phyloP scores from a whole-genome alignment of 2,888 invertebrate genomes.

The Lypha dubia region DNA sequence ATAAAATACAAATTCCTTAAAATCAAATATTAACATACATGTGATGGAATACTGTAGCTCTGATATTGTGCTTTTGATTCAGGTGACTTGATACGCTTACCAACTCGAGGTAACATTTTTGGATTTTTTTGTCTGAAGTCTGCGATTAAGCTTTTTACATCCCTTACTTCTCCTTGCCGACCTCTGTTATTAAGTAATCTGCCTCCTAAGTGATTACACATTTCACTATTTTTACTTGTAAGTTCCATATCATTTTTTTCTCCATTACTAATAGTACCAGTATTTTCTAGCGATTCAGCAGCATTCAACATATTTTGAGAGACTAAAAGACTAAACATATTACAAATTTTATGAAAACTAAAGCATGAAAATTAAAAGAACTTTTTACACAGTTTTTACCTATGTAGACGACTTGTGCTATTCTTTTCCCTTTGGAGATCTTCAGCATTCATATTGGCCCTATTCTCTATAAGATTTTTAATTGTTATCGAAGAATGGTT shows the following conservation, averaged over 20 bases:
- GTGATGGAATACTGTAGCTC: conserved; percentile 31
- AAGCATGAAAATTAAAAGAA: conserved; percentile 17
- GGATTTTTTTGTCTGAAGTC: conserved; percentile 91
- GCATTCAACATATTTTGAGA: conserved; percentile 83
- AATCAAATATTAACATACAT: conserved; percentile 31
- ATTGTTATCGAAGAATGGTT: conserved; percentile 70
- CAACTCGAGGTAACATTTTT: conserved; percentile 88
- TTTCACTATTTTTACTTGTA: neutral
- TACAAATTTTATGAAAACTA: neutral
- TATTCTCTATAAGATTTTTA: conserved; percentile 77
- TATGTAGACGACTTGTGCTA: conserved; percentile 77
- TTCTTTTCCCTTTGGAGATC: conserved; percentile 79
- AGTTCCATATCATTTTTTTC: neutral
- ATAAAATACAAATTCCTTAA: too few relatives aligned
- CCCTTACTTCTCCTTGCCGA: conserved; percentile 88
- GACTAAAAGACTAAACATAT: conserved; percentile 77
- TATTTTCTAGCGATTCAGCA: conserved; percentile 74
- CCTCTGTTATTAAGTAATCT: conserved; percentile 84
- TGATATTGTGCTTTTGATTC: conserved; percentile 13
- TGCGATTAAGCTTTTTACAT: conserved; percentile 88
- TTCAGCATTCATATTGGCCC: conserved; percentile 79
- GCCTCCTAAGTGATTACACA: conserved; percentile 74
- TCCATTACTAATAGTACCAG: conserved; percentile 44
- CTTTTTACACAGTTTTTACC: conserved; percentile 74
- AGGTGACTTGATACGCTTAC: conserved; percentile 85